These are phyloP conservation scores for Todiramphus saurophagus DNA, from an alignment of 2,113 vertebrate species.

Conservation along the genomic window DNA sequence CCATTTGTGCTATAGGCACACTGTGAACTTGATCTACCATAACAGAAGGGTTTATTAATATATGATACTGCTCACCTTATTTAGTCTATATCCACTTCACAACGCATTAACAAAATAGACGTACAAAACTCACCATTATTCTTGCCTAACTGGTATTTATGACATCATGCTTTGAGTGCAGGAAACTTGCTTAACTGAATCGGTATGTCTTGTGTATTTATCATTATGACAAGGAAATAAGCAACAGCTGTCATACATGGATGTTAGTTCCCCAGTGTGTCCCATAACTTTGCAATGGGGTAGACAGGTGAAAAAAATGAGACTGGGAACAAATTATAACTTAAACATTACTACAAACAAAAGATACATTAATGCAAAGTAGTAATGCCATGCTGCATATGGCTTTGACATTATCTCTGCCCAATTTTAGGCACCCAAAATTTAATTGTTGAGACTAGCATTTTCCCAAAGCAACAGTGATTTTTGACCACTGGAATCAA, in stretches of 20 bases:
- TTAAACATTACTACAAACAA: neutral
- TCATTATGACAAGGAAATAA: neutral
- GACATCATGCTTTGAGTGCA: neutral
- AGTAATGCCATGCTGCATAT: neutral
- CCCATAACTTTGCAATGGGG: neutral
- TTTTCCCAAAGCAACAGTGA: neutral
- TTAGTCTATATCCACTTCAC: neutral
- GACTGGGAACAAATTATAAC: neutral
- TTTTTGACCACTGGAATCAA: neutral
- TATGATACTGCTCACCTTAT: neutral
- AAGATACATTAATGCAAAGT: neutral
- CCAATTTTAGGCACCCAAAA: neutral
- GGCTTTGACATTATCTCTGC: neutral
- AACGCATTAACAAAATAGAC: neutral
- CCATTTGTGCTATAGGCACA: slow-evolving; percentile 96
- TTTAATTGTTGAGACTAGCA: neutral
- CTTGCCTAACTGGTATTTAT: neutral
- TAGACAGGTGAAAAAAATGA: neutral
- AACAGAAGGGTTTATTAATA: slow-evolving; percentile 13
- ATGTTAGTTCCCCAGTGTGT: neutral
- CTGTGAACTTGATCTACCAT: slow-evolving; percentile 91
- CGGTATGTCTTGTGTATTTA: neutral
- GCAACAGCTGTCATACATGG: neutral
- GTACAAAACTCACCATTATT: neutral
- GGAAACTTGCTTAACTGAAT: neutral